Evolutionary conservation across 2,113 vertebrate genomes (phyloP), one percentile per base, ranked within the genome.

Genomic region (Penelope pileata): DNA sequence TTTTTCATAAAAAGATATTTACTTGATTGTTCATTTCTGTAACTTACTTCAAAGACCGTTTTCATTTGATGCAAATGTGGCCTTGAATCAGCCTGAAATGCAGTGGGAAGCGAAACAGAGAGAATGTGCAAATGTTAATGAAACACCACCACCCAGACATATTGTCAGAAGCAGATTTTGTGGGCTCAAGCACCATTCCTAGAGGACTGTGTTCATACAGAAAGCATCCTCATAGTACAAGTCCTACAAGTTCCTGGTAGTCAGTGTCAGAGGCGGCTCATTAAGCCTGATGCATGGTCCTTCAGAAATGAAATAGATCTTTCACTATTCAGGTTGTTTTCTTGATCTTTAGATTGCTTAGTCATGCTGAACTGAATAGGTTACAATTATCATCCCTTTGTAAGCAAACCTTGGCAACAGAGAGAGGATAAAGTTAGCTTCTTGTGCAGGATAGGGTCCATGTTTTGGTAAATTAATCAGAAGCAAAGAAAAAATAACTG

Each of bases 101-200:
- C 56, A 74, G 12, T 59, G 63, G 79, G 60, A 84, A 23, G 27
- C 32, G 50, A 89, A 68, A 62, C 14, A 58, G 62, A 43, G 18
- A 27, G n/a, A 74, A 8, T 24, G 16, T 74, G 60, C n/a, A 34
- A 36, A 18, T 51, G n/a, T 67, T 87, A 87, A 66, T 94, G 98
- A 96, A 97, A 96, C 93, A 95, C 68, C 63, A 90, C 93, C 79
- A 83, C 93, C 93, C 94, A 91, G 90, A 95, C 88, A 93, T n/a
- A n/a, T 95, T 96, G 92, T 97, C 93, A 97, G 94, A 95, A 74
- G 81, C 79, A 73, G 76, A 67, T 97, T 88, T 60, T 96, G 67
- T 54, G 54, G n/a, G 23, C 75, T 77, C 32, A 48, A 43, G 51
- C 75, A 64, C 50, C 69, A 64, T 88, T 67, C 80, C 53, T 40